Evolutionary conservation across 1,140 invertebrate species (phyloP), one percentile per base, ranked within the genome.

Genomic region (Leptinotarsa defecta): DNA sequence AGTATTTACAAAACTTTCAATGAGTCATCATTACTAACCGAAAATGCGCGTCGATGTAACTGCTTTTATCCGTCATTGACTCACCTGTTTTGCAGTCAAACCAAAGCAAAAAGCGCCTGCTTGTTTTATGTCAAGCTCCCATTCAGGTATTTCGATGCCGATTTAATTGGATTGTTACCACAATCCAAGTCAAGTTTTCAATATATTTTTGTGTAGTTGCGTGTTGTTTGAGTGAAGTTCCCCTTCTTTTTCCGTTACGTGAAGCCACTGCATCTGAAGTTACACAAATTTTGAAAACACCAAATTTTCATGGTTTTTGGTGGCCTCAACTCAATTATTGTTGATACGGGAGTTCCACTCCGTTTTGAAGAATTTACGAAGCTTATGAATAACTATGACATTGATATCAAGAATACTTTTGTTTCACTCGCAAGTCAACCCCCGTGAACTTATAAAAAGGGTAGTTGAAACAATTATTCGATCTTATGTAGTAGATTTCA

Each of bases 81-180:
- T 64, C 4, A 73, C 67, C 0, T 84, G 82, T 76, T 77, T 78
- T 24, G 8, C 24, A 1, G 43, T 62, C 5, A 84, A 84, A 34
- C 74, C 78, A 0, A 73, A 78, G 13, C 78, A 82, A 69, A 69
- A 72, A 43, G 13, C 19, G 19, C 75, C 81, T 4, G 20, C 69
- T 0, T 82, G 81, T 0, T 67, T 81, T n/a, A 83, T 84, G 77
- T 67, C 5, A 6, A 70, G 69, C 22, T 15, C 48, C 22, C 73
- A 62, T 0, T 13, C 74, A 15, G 20, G 52, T 3, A 24, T 79
- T 13, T 52, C 68, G 8, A 13, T 73, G 17, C 83, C 83, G n/a
- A 83, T 79, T 79, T 19, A 3, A 80, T 84, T 74, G 84, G 84
- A n/a, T 49, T 68, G 17, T 81, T 84, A 0, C 83, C 83, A 0